Evolutionary conservation across 2,888 invertebrate species (phyloP).

Genomic region (Brenthis daphne): DNA sequence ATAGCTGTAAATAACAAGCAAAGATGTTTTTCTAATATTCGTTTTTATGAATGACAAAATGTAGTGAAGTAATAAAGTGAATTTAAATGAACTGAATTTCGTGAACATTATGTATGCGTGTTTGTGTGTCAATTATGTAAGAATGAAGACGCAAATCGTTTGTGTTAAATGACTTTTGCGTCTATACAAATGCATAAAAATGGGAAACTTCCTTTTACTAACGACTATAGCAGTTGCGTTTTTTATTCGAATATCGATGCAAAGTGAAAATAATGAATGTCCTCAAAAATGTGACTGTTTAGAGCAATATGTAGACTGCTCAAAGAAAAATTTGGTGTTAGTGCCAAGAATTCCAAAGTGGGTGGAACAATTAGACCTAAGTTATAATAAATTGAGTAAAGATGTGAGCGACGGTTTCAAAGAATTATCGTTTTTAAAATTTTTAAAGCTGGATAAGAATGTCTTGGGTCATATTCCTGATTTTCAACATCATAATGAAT

Average conservation of each 20-base stretch:
- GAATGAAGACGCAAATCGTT: constrained; percentile 56
- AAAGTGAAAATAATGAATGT: constrained; percentile 79
- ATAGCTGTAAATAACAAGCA: constrained; percentile 60
- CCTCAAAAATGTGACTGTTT: constrained; percentile 88
- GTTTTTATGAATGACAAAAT: constrained; percentile 55
- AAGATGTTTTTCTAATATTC: constrained; percentile 55
- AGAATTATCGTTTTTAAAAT: constrained; percentile 60
- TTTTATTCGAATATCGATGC: constrained; percentile 56
- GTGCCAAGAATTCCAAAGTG: constrained; percentile 90
- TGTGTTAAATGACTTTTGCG: constrained; percentile 62
- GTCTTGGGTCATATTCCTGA: constrained; percentile 80
- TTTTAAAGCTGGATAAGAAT: constrained; percentile 82
- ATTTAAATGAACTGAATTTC: constrained; percentile 53
- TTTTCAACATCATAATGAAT: constrained; percentile 72
- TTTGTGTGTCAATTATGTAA: constrained; percentile 68
- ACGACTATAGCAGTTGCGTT: constrained; percentile 65
- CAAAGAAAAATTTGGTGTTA: constrained; percentile 85
- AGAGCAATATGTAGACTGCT: constrained; percentile 89
- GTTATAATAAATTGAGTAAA: constrained; percentile 72
- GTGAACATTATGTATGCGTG: constrained; percentile 48
- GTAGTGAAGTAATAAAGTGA: constrained; percentile 53
- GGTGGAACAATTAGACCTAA: constrained; percentile 88
- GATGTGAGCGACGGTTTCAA: constrained; percentile 64
- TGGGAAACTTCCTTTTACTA: constrained; percentile 75
- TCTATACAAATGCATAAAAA: constrained; percentile 74